Base-by-base conservation (phyloP, 2,113 vertebrate species). In the Epinephelus moara region DNA sequence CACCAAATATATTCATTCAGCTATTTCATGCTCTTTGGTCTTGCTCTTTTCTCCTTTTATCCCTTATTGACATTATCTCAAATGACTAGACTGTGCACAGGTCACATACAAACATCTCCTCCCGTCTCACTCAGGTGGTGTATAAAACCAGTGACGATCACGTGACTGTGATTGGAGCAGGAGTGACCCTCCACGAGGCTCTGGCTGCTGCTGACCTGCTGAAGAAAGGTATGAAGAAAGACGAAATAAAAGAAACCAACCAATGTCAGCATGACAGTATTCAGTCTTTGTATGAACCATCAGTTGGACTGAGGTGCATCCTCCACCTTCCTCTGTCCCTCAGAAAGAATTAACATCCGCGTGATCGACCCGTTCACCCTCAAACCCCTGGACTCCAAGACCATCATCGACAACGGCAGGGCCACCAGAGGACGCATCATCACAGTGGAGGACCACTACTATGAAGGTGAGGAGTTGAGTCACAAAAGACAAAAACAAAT, bases 381-480 rank as follows among this genome's bases (percentile, higher is more conserved):
- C 91, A 99, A 99, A 92, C 98, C 98, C 21, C 94, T 99, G 96
- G 98, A 99, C 91, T 95, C 92, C 73, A 97, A 98, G 79, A 97
- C 96, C 86, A 97, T 99, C 70, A 95, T 97, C 0, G 97, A 98
- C 66, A 96, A 89, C 0, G 97, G 95, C 77, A 95, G 93, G 40
- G 96, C 93, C 0, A 99, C 97, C 84, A 97, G 97, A 86, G 97
- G 97, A 81, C 96, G 97, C 86, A 96, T 99, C 89, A 94, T 99
- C 92, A 98, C 97, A 0, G 97, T 99, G 92, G 98, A 99, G 87
- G 98, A 99, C 87, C 98, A 99, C 89, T 99, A 99, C 90, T 96
- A 96, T 6, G 97, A 99, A 95, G 98, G 98, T 98, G 83, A 90
- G 83, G 23, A 55, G 40, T n/a, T 0, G 21, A 55, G 40, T n/a